Percentiles rank a stretch among this genome's conserved stretches.
Evolutionary conservation across 2,888 invertebrate species (phyloP).

Genomic region (Drosophila hawaiiensis): DNA sequence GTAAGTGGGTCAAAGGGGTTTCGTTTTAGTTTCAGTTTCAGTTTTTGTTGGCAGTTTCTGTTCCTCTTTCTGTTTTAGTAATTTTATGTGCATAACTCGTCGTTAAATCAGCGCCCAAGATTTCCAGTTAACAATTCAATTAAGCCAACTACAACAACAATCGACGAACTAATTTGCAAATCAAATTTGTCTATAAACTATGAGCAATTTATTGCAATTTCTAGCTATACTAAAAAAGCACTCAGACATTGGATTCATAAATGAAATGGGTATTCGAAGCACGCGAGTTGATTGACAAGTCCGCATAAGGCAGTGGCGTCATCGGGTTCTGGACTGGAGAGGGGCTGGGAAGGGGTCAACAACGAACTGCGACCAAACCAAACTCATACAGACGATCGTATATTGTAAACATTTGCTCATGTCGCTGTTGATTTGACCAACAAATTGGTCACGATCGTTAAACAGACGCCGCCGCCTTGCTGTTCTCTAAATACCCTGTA

Average conservation of each 20-base stretch:
- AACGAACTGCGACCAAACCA: conserved; percentile 6
- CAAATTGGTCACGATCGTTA: conserved; percentile 81
- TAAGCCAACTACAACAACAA: conserved; percentile 23
- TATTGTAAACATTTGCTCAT: conserved; percentile 72
- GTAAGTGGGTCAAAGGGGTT: conserved; percentile 61
- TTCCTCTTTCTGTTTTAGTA: neutral
- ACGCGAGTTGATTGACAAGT: conserved; percentile 58
- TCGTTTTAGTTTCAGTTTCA: neutral
- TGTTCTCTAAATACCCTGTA: conserved; percentile 2
- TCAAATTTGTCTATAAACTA: conserved; percentile 33
- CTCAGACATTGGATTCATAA: neutral
- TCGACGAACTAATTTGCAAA: conserved; percentile 22
- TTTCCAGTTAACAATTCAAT: conserved; percentile 66
- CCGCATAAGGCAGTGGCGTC: neutral
- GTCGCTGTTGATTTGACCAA: conserved; percentile 73
- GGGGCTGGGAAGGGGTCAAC: conserved; percentile 5
- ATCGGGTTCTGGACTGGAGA: neutral
- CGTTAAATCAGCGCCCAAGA: conserved; percentile 60
- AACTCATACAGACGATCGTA: conserved; percentile 33
- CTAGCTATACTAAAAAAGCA: neutral
- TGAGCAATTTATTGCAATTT: conserved; percentile 19
- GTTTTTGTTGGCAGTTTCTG: conserved; percentile 7
- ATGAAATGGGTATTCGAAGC: conserved; percentile 67
- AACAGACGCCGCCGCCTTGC: conserved; percentile 58
- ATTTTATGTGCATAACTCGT: conserved; percentile 9